Evolutionary conservation across 2,113 vertebrate species (phyloP).

Genomic region (Percina caprodes): DNA sequence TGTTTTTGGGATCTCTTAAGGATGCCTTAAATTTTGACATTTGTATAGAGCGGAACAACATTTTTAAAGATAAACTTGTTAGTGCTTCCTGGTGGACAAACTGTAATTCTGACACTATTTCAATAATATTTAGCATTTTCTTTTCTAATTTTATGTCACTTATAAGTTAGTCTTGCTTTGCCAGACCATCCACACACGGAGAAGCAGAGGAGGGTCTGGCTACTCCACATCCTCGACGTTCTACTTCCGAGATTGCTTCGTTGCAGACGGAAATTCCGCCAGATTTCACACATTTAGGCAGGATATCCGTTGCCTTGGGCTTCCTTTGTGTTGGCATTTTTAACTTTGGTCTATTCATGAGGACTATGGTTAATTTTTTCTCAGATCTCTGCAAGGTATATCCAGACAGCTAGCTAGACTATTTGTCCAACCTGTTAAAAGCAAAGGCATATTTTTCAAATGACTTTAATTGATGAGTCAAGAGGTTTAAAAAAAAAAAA

Average conservation of each 20-base stretch:
- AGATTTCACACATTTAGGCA: no score
- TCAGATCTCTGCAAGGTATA: no score
- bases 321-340: no score
- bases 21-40: background rate
- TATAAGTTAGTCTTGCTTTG: background rate
- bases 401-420: no score
- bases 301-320: no score
- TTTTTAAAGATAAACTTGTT: background rate
- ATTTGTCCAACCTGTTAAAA: background rate
- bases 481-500: background rate
- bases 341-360: no score
- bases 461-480: background rate
- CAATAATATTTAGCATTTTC: background rate
- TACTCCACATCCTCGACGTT: no score
- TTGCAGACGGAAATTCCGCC: no score
- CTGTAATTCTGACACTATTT: background rate
- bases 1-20: background rate
- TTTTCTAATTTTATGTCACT: background rate
- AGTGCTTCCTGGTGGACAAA: background rate
- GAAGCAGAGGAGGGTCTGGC: no score
- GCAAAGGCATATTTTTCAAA: background rate
- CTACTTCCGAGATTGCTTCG: no score
- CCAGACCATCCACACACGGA: no score
- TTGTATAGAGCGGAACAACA: background rate
- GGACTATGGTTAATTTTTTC: no score